Conservation (phyloP, 2,797 vertebrate genomes). For the Anguilla pacifica region DNA sequence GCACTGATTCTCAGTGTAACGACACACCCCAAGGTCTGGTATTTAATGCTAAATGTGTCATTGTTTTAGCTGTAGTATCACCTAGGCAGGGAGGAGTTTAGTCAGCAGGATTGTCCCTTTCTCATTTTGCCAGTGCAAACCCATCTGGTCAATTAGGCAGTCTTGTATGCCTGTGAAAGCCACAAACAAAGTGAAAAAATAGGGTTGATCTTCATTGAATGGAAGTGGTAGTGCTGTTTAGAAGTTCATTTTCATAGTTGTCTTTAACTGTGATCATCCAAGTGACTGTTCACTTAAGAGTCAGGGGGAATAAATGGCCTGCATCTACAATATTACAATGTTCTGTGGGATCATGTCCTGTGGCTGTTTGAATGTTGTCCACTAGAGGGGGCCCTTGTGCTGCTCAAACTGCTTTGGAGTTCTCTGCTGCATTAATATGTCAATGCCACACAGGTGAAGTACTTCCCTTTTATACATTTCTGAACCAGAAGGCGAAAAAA, state of each 20-base stretch:
- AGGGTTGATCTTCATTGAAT: background rate
- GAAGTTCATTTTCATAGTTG: background rate
- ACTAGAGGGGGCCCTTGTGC: constrained; percentile 52
- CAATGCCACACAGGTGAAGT: constrained; percentile 44
- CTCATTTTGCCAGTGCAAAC: background rate
- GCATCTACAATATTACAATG: background rate
- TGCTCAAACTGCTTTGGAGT: constrained; percentile 38
- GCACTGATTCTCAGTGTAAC: background rate
- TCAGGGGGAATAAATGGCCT: background rate
- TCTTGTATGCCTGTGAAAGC: background rate
- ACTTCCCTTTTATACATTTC: constrained; percentile 23
- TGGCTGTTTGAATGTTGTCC: constrained; percentile 11
- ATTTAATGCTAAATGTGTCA: background rate
- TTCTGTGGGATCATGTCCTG: background rate
- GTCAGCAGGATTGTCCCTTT: background rate
- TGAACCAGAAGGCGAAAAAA: constrained; percentile 12
- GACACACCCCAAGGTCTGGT: background rate
- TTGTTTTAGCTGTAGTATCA: background rate
- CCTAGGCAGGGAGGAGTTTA: background rate
- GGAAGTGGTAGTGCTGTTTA: background rate
- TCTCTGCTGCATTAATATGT: constrained; percentile 61
- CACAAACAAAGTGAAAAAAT: background rate
- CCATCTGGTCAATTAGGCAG: background rate
- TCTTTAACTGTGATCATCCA: background rate
- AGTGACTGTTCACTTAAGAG: background rate